phyloP scores from a whole-genome alignment of 2,113 vertebrate genomes.

The Australoheros scitulus region DNA sequence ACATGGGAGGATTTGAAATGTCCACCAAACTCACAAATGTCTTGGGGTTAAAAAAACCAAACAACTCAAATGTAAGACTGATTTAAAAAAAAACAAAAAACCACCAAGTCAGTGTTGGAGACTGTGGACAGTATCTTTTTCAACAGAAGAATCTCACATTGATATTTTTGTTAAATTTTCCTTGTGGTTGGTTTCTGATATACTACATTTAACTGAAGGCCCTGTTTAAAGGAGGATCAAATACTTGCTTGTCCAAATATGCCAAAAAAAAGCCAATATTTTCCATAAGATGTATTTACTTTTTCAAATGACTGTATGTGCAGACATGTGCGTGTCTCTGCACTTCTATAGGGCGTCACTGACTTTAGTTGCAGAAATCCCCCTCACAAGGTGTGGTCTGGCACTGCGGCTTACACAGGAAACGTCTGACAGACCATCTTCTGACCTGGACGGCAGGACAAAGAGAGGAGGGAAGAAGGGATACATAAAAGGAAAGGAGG shows the following conservation, averaged over 20 bases:
- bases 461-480: slow-evolving; percentile 59
- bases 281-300: not conserved
- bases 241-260: not conserved
- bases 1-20: not conserved
- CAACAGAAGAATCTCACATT: not conserved
- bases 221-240: not conserved
- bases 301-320: not conserved
- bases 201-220: not conserved
- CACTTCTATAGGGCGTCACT: slow-evolving; percentile 43
- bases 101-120: too few relatives aligned
- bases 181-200: not conserved
- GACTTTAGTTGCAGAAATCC: slow-evolving; percentile 60
- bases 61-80: too few relatives aligned
- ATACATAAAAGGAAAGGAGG: slow-evolving; percentile 56
- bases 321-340: slow-evolving; percentile 31
- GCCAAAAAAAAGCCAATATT: not conserved
- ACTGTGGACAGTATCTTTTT: too few relatives aligned
- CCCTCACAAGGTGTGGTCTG: slow-evolving; percentile 72
- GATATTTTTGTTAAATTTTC: not conserved
- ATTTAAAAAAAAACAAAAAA: too few relatives aligned
- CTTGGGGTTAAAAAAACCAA: too few relatives aligned
- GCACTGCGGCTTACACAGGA: slow-evolving; percentile 62
- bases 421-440: slow-evolving; percentile 66
- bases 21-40: not conserved
- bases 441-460: slow-evolving; percentile 67